Percentiles rank a stretch among this genome's conserved stretches.
These are phyloP conservation scores for Cataglyphis albicans DNA, from an alignment of 2,888 invertebrate genomes.

Conservation along the genomic window DNA sequence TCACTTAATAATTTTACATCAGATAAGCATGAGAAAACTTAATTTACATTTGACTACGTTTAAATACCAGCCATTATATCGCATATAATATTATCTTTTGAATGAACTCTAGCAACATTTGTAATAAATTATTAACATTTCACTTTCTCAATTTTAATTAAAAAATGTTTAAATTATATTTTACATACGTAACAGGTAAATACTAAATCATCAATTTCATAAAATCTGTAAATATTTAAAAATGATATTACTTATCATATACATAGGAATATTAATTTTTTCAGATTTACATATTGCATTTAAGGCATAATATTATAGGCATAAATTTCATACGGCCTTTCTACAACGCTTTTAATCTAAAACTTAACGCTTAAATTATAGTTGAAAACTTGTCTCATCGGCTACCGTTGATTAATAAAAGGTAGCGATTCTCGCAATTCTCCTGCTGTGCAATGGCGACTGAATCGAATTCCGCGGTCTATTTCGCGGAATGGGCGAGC, in stretches of 20 bases:
- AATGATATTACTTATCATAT: not conserved
- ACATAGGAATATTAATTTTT: not conserved
- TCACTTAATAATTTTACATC: slow-evolving; percentile 3
- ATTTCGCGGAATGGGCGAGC: slow-evolving; percentile 54
- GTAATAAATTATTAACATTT: slow-evolving; percentile 9
- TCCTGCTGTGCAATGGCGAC: slow-evolving; percentile 55
- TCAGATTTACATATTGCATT: not conserved
- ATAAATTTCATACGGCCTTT: not conserved
- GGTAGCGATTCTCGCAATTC: slow-evolving; percentile 20
- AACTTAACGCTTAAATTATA: not conserved
- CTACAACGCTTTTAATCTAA: not conserved
- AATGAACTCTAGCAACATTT: not conserved
- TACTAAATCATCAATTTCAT: not conserved
- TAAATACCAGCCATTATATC: not conserved
- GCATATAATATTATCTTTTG: not conserved
- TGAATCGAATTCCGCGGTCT: slow-evolving; percentile 60
- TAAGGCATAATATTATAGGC: not conserved
- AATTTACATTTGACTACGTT: not conserved
- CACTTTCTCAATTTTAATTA: not conserved
- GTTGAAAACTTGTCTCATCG: not conserved
- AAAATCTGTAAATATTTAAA: not conserved
- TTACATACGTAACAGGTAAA: not conserved
- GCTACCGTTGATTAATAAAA: slow-evolving; percentile 1
- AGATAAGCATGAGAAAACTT: not conserved
- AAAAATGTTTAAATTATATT: slow-evolving; percentile 1